A percentile compares a stretch with the other conserved stretches of the same genome.
phyloP scores from a whole-genome alignment of 2,797 vertebrate species.

The Lacerta viridis region DNA sequence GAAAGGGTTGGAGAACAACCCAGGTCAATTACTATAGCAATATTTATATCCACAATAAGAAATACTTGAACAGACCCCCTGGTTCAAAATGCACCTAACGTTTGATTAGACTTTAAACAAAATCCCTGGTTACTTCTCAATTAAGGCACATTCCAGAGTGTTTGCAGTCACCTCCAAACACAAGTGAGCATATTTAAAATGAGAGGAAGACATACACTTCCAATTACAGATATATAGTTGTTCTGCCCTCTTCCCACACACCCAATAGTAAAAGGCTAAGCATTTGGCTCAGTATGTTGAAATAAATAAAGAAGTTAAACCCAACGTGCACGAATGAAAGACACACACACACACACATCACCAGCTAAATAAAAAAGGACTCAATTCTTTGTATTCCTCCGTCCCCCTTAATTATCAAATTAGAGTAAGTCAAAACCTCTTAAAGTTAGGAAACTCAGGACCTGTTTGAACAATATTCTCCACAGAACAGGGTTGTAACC shows the following conservation, averaged over 20 bases:
- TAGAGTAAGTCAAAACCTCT: neutral
- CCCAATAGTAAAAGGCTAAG: neutral
- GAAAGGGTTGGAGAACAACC: neutral
- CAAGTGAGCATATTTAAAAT: neutral
- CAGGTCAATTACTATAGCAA: neutral
- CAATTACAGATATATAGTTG: neutral
- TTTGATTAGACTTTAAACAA: neutral
- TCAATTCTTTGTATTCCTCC: neutral
- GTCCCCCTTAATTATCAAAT: neutral
- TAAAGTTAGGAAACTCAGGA: neutral
- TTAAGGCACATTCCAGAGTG: neutral
- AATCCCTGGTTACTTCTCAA: neutral
- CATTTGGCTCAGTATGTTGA: neutral
- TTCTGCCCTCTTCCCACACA: neutral
- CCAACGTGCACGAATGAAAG: neutral
- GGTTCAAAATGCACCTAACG: neutral
- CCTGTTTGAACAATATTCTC: neutral
- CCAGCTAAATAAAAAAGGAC: neutral
- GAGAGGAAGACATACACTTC: neutral
- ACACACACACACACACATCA: neutral
- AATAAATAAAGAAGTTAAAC: slow-evolving; percentile 21
- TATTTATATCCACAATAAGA: neutral
- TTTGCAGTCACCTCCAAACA: neutral
- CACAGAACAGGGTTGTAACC: neutral
- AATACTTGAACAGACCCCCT: neutral